Evolutionary conservation across 2,113 vertebrate species (phyloP), one percentile per base, ranked within the genome.

Genomic region (Callocephalon fimbriatum): DNA sequence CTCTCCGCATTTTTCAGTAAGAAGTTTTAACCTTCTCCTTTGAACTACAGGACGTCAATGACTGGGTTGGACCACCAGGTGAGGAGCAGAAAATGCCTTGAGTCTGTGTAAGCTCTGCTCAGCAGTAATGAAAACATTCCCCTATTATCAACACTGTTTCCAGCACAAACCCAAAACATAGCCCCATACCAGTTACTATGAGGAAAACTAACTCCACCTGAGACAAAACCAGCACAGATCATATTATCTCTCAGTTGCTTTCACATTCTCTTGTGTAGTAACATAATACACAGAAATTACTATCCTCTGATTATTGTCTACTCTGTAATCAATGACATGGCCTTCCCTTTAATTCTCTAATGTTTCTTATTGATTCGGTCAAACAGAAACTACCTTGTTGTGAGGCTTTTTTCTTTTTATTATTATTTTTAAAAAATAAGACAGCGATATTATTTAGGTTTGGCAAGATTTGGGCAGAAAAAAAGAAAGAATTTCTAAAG

Each of bases 281-380:
- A 53, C 53, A 26, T 14, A 90, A 48, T 32, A 44, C 25, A 44
- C 14, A 84, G 23, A 84, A 93, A 84, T 93, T 84, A 70, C 14
- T 77, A 11, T 70, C 27, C 22, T 86, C 50, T 86, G 42, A 83
- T 67, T 80, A 62, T 90, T 92, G 94, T 88, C 54, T 94, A 21
- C 54, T 74, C 8, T 62, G 10, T 93, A 89, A 91, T 78, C 54
- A 35, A 67, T 74, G 21, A 42, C 14, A 31, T 51, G 61, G 47
- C 80, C 47, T 84, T 90, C 22, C 29, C 78, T 86, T 50, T 84
- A 84, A 71, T 91, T 91, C 54, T 63, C 26, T 84, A 63, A 67
- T 67, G 18, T 80, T 86, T 12, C 48, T 72, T 11, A 38, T 23
- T 87, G 88, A 80, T 76, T 86, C n/a, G 51, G 47, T 83, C 56